Evolutionary conservation across 2,113 vertebrate genomes (phyloP), one percentile per base, ranked within the genome.

Genomic region (Salvelinus namaycush): DNA sequence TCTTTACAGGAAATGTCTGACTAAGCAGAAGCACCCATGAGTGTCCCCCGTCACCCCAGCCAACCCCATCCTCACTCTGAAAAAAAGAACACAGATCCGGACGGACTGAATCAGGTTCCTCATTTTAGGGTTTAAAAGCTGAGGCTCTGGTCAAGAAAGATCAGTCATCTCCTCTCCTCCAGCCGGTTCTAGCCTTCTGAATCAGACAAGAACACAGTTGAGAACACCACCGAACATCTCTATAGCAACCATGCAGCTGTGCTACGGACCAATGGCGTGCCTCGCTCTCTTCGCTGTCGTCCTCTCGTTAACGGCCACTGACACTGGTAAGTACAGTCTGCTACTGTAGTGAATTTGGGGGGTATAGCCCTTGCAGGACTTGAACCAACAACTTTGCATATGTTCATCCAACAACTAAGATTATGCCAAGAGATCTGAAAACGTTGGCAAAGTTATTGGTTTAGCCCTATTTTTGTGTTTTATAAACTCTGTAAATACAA

Each of bases 211-310:
- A 87, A 12, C 81, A 31, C 83, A 76, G 62, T 60, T 18, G 51
- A 1, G 51, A 54, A 54, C 51, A 54, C 4, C 16, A 54, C 51
- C 16, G 62, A 79, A 20, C 77, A 76, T 79, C 81, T 81, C 77
- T 5, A 69, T 34, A 22, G 22, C 13, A 77, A 85, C 68, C 78
- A 94, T 93, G 91, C 81, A 86, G 79, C 75, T 87, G 80, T 81
- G 49, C 73, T 76, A 81, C 76, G 84, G 39, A 77, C 81, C 71
- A 79, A 78, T 86, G 62, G 31, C 68, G 0, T 85, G 70, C 64
- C 75, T 92, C 60, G 83, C 84, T 70, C 27, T 89, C 65, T 51
- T 91, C 1, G 5, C 54, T 2, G 72, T 79, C 12, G 70, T 84
- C 62, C 31, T 88, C 22, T 75, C 82, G 1, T n/a, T 86, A n/a